These are phyloP conservation scores for Pelobates fuscus DNA, from an alignment of 2,113 vertebrate species.

Conservation along the genomic window DNA sequence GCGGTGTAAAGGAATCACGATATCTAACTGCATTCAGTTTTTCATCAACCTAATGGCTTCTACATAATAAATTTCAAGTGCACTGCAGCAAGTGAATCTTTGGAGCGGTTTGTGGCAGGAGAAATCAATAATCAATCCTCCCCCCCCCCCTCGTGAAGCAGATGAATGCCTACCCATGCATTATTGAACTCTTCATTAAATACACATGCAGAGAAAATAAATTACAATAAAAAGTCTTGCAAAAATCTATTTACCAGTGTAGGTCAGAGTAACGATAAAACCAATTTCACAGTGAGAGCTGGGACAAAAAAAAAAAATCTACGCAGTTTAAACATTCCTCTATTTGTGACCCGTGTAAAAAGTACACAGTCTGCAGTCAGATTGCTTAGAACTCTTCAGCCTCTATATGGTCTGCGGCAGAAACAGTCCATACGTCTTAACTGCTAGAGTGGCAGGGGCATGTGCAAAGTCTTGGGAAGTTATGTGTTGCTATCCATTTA, in stretches of 20 bases:
- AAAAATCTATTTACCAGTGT: constrained; percentile 15
- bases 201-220: constrained; percentile 39
- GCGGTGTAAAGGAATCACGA: constrained; percentile 29
- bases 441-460: no score
- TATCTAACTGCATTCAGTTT: constrained; percentile 33
- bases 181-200: constrained; percentile 47
- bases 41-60: constrained; percentile 44
- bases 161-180: constrained; percentile 39
- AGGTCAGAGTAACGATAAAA: constrained; percentile 40
- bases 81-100: constrained; percentile 24
- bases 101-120: neutral
- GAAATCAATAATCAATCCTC: constrained; percentile 41
- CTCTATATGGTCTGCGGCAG: no score
- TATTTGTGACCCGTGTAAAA: constrained; percentile 1
- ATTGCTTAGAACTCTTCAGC: neutral
- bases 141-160: neutral
- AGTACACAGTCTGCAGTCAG: neutral
- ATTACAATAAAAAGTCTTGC: constrained; percentile 31
- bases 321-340: neutral
- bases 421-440: no score
- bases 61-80: constrained; percentile 45
- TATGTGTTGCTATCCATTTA: no score
- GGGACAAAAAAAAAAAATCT: constrained; percentile 2
- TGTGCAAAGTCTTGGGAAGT: no score
- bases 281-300: constrained; percentile 17